Conservation (phyloP, 1,140 invertebrate genomes). For the Camponotus floridanus region DNA sequence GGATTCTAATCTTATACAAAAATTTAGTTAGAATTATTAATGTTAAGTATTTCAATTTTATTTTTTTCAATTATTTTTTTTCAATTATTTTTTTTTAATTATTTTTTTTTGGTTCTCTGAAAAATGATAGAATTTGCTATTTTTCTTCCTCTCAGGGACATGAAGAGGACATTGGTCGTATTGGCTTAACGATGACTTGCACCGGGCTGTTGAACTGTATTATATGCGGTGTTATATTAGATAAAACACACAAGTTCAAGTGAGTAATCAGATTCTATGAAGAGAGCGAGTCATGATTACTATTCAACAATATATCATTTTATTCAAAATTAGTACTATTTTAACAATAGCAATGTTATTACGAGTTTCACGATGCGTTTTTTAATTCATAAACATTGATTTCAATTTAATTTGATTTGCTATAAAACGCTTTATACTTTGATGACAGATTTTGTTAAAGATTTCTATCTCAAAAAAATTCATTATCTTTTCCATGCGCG, state of each 20-base stretch:
- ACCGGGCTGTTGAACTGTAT: slow-evolving; percentile 96
- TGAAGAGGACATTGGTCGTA: slow-evolving; percentile 92
- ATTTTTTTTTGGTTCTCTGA: neutral
- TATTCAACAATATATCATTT: neutral
- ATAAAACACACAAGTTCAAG: slow-evolving; percentile 95
- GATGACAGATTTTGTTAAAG: too few species aligned
- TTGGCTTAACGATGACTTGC: slow-evolving; percentile 95
- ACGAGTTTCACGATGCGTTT: too few species aligned
- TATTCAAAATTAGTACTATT: too few species aligned
- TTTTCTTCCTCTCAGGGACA: slow-evolving; percentile 87
- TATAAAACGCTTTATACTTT: too few species aligned
- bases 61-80: too few species aligned
- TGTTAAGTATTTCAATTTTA: neutral
- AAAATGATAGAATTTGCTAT: neutral
- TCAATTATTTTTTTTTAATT: too few species aligned
- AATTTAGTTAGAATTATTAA: neutral
- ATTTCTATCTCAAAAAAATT: too few species aligned
- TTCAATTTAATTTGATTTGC: too few species aligned
- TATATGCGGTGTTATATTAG: slow-evolving; percentile 94
- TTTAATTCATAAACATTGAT: too few species aligned
- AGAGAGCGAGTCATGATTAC: neutral
- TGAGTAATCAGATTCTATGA: slow-evolving; percentile 83
- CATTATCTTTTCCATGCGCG: too few species aligned
- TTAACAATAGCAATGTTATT: neutral
- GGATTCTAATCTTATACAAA: neutral